Evolutionary conservation across 2,797 vertebrate genomes (phyloP).

Genomic region (Pachyuromys duprasi): DNA sequence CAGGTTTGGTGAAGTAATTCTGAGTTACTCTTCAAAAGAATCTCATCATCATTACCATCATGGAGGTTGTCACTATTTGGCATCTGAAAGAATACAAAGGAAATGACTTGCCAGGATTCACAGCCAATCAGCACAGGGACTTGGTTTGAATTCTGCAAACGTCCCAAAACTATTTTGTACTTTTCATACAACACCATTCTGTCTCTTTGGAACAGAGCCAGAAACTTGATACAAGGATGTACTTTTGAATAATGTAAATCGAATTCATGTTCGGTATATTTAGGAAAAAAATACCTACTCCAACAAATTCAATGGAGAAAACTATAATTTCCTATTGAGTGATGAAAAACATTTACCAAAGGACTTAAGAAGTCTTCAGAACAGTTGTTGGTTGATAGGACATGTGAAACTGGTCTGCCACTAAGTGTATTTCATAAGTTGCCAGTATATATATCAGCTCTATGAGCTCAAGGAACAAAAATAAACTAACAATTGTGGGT

Average conservation of each 20-base stretch:
- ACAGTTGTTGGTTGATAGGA: background rate
- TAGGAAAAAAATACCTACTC: background rate
- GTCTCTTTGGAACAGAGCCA: background rate
- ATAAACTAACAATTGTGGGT: background rate
- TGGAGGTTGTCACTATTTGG: background rate
- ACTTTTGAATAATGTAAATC: background rate
- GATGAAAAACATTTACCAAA: background rate
- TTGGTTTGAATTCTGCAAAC: background rate
- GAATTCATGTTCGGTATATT: background rate
- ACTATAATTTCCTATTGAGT: background rate
- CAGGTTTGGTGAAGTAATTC: background rate
- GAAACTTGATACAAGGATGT: too few relatives aligned
- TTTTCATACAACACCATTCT: fast-evolving
- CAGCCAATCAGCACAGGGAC: background rate
- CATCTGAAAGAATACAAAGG: background rate
- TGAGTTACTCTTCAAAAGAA: background rate
- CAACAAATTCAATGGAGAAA: background rate
- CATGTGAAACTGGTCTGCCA: background rate
- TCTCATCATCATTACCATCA: fast-evolving
- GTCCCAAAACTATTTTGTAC: background rate
- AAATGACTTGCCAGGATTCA: background rate
- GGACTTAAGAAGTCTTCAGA: background rate
- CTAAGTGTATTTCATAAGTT: background rate
- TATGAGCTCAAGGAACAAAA: background rate
- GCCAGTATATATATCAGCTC: fast-evolving